These are phyloP conservation scores for Blera fallax DNA, from an alignment of 2,888 invertebrate species.

Conservation along the genomic window DNA sequence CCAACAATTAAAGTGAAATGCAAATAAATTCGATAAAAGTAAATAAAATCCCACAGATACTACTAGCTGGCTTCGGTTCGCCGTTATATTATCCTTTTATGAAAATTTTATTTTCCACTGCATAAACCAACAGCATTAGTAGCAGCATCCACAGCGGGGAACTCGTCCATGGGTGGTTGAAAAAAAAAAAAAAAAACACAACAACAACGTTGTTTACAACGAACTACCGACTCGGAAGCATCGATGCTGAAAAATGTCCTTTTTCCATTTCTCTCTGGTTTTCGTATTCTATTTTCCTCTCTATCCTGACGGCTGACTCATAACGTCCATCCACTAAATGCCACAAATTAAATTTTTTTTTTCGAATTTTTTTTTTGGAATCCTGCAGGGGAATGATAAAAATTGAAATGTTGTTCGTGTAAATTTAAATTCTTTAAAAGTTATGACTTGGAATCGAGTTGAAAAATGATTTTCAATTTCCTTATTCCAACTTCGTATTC, in stretches of 20 bases:
- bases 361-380: neutral
- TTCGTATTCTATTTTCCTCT: neutral
- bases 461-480: neutral
- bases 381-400: neutral
- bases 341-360: slow-evolving; percentile 22
- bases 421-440: neutral
- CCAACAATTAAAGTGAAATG: slow-evolving; percentile 41
- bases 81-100: neutral
- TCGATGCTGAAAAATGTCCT: slow-evolving; percentile 52
- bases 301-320: neutral
- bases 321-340: slow-evolving; percentile 9
- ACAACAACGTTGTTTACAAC: neutral
- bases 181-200: neutral
- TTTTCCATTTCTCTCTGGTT: slow-evolving; percentile 19
- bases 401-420: neutral
- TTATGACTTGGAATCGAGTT: neutral
- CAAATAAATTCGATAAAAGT: slow-evolving; percentile 31
- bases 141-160: neutral
- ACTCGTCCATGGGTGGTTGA: slow-evolving; percentile 35
- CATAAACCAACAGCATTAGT: slow-evolving; percentile 18
- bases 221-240: slow-evolving; percentile 8
- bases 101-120: slow-evolving; percentile 11
- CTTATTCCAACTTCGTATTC: no score
- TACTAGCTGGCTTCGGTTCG: neutral
- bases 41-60: neutral